Conservation (phyloP, 2,888 invertebrate genomes). For the Apodemia duryi region DNA sequence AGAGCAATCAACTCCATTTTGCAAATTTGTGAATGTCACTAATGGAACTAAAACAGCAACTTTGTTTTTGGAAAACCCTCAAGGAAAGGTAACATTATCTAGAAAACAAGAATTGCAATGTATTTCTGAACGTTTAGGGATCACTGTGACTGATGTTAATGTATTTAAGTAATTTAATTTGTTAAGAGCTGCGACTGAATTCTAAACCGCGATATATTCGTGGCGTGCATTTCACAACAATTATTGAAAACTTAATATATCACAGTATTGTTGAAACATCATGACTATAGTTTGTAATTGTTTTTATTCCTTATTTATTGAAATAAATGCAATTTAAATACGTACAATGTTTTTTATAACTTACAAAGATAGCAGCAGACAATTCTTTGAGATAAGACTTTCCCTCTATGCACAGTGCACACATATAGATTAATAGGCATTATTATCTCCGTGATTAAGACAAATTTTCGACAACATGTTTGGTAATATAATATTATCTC, state of each 20-base stretch:
- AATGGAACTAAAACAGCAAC: slow-evolving; percentile 75
- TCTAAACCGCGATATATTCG: neutral
- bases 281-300: slow-evolving; percentile 24
- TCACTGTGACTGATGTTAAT: slow-evolving; percentile 23
- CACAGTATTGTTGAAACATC: slow-evolving; percentile 26
- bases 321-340: slow-evolving; percentile 23
- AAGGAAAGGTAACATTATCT: too few relatives aligned
- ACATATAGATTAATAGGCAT: too few relatives aligned
- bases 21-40: slow-evolving; percentile 82
- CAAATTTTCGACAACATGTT: too few relatives aligned
- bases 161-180: slow-evolving; percentile 13
- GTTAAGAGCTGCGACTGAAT: neutral
- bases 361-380: too few relatives aligned
- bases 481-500: too few relatives aligned
- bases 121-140: slow-evolving; percentile 59
- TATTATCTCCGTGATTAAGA: too few relatives aligned
- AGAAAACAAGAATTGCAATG: slow-evolving; percentile 37
- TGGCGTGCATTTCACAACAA: neutral
- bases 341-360: too few relatives aligned
- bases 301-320: slow-evolving; percentile 25
- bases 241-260: slow-evolving; percentile 8
- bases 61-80: neutral
- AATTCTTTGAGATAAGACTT: too few relatives aligned
- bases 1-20: slow-evolving; percentile 64
- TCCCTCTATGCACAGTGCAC: too few relatives aligned